These are phyloP conservation scores for Crotalus horridus DNA, from an alignment of 2,113 vertebrate species.

Conservation along the genomic window DNA sequence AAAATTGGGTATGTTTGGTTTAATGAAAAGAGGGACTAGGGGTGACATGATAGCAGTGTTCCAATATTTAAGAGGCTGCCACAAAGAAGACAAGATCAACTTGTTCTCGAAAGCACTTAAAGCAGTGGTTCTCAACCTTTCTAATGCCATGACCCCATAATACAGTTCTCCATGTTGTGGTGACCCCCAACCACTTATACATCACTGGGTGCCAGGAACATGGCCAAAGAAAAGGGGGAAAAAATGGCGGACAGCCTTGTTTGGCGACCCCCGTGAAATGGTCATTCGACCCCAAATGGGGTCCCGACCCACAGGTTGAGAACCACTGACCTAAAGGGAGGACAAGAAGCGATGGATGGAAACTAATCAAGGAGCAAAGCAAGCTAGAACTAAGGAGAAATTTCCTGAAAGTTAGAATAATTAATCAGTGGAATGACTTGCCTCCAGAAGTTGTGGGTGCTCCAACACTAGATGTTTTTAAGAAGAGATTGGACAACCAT, in stretches of 20 bases:
- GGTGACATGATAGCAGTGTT: neutral
- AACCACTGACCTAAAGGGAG: neutral
- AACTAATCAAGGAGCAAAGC: neutral
- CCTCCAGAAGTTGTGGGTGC: neutral
- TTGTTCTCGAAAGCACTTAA: neutral
- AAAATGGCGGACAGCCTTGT: too few species aligned
- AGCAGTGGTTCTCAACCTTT: too few species aligned
- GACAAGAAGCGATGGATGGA: neutral
- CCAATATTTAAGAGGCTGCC: neutral
- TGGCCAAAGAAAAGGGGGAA: too few species aligned
- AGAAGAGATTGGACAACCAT: neutral
- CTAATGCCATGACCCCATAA: too few species aligned
- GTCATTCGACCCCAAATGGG: too few species aligned
- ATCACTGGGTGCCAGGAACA: too few species aligned
- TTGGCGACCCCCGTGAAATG: too few species aligned
- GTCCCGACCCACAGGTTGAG: too few species aligned
- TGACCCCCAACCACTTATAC: too few species aligned
- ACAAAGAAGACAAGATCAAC: neutral
- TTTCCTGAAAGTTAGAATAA: neutral
- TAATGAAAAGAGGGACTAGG: neutral
- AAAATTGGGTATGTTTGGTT: neutral
- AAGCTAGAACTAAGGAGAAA: neutral
- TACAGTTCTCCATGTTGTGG: too few species aligned
- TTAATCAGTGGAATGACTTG: neutral
- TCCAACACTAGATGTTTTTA: neutral